phyloP scores from a whole-genome alignment of 2,797 vertebrate species.

The Micrastur ruficollis region DNA sequence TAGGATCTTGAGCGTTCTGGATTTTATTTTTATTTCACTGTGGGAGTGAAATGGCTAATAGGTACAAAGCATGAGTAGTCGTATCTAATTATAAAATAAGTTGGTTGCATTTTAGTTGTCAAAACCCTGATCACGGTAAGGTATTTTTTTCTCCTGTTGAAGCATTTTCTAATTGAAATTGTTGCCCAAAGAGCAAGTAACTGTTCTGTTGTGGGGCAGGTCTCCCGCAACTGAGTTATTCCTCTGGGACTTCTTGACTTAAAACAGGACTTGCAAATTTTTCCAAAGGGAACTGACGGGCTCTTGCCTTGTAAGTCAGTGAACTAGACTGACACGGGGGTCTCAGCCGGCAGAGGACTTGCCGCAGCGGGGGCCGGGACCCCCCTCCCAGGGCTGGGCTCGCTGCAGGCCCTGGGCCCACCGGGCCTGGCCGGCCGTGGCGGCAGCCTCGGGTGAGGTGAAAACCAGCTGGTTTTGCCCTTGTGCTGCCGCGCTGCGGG shows the following conservation, averaged over 20 bases:
- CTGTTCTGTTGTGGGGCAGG: neutral
- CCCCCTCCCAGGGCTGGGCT: too few relatives aligned
- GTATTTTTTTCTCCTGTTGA: neutral
- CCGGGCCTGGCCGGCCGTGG: too few relatives aligned
- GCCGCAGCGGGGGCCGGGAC: neutral
- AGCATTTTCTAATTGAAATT: neutral
- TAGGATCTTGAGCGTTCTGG: neutral
- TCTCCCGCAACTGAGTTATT: neutral
- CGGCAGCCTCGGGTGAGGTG: too few relatives aligned
- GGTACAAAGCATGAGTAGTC: slow-evolving; percentile 15
- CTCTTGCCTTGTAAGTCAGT: neutral
- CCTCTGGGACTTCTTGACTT: neutral
- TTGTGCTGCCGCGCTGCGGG: too few relatives aligned
- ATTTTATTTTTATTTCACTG: slow-evolving; percentile 46
- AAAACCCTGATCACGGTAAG: neutral
- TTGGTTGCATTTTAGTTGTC: neutral
- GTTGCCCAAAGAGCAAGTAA: neutral
- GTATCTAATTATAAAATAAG: neutral
- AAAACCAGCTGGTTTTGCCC: too few relatives aligned
- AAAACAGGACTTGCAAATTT: neutral
- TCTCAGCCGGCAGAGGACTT: neutral
- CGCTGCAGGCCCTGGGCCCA: too few relatives aligned
- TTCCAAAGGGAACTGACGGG: neutral
- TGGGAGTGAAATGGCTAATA: slow-evolving; percentile 35
- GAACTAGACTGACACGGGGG: neutral